Conservation (phyloP, 92 coral and sea anemone genomes). For the Micromussa lordhowensis region DNA sequence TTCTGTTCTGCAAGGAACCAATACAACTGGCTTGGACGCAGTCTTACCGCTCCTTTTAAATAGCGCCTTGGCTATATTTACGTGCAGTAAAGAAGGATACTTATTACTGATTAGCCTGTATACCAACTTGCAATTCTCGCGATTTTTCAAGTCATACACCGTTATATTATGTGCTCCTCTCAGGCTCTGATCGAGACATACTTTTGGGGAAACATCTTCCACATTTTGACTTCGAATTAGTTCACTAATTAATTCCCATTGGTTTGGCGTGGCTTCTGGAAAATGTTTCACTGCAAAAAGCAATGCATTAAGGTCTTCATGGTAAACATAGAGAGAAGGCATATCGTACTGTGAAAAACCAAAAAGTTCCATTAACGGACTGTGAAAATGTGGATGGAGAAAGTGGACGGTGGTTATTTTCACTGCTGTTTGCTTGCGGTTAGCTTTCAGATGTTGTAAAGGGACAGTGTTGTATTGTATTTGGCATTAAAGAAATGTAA, state of each 20-base stretch:
- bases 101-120: conserved; percentile 15
- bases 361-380: no score
- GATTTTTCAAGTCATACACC: conserved; percentile 6
- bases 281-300: background rate
- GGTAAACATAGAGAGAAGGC: background rate
- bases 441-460: no score
- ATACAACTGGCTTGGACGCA: conserved; percentile 3
- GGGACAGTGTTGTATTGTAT: no score
- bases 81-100: conserved; percentile 13
- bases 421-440: no score
- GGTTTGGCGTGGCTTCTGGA: conserved; percentile 1
- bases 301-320: conserved; percentile 13
- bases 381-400: no score
- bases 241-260: background rate
- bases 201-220: conserved; percentile 16
- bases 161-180: background rate
- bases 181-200: conserved; percentile 24
- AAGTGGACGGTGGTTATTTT: no score
- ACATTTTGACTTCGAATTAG: conserved; percentile 20
- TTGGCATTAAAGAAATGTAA: no score
- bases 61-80: conserved; percentile 8
- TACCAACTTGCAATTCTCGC: conserved; percentile 19
- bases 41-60: conserved; percentile 23
- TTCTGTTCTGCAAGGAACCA: conserved; percentile 20
- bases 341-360: no score